Base-by-base conservation (phyloP, 2,888 invertebrate species). In the Scaptomyza tumidula region DNA sequence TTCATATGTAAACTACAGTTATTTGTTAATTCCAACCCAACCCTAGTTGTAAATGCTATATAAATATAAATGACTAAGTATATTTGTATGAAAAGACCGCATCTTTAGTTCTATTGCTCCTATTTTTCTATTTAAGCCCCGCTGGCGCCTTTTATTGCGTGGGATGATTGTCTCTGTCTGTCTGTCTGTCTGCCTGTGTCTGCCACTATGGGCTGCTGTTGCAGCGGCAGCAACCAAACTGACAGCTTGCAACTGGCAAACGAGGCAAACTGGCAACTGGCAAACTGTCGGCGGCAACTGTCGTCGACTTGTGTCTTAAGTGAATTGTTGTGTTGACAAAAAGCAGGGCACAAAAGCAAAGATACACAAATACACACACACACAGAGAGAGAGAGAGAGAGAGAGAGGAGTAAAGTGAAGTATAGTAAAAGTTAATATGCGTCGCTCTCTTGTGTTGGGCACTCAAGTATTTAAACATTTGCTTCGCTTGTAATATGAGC, bases 401-500 rank as follows among this genome's bases (percentile, higher is more conserved):
- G 24, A 24, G 24, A 24, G 24, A 24, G 3, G 24, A 24, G 19
- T 45, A 64, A 70, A 65, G 55, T 11, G 46, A 31, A 37, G 54
- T 39, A 61, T 65, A 59, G 78, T 68, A 75, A 77, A 88, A 88
- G 86, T 83, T 88, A 82, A 88, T 88, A 88, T 79, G 88, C 50
- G 10, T 41, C 10, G 16, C 41, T 16, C 41, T 16, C 69, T 73
- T 67, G 45, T 49, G 55, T 60, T 71, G 75, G 59, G 86, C 89
- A 84, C 83, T 88, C 89, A 88, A 83, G 83, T 88, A 86, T 83
- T 83, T 88, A 88, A 88, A 88, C 89, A 88, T 84, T 84, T 86
- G 81, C 81, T 70, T 72, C 72, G 83, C 71, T 71, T 80, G 83
- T 86, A 84, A 84, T 86, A 84, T 80, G 83, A 84, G 89, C 84